Evolutionary conservation across 2,797 vertebrate genomes (phyloP), one percentile per base, ranked within the genome.

Genomic region (Gorsachius magnificus): DNA sequence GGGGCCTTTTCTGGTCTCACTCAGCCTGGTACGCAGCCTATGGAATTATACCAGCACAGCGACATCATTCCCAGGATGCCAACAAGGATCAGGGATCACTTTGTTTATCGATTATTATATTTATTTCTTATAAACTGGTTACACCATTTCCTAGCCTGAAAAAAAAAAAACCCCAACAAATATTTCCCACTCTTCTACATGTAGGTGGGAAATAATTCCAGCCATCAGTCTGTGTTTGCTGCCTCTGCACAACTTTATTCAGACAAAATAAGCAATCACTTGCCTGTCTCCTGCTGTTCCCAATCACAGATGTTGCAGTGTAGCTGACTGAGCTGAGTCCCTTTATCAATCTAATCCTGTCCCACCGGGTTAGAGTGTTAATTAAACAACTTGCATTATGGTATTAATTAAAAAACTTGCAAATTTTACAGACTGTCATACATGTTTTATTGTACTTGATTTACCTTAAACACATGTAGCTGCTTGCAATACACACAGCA

Each of bases 301-400:
- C 58, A 64, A 4, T 53, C 93, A 87, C 87, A 95, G 93, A 78
- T 96, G 94, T 65, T 86, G 70, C 75, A 56, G 50, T 6, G 22
- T 63, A 71, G 82, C 35, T 64, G 89, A 75, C 56, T 82, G 61
- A 28, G 89, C 15, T 31, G 48, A 84, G 80, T 71, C 86, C 68
- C 84, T 94, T 82, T 76, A 58, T 95, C 94, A 87, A 74, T 84
- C 91, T 82, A 91, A 69, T 33, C 51, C 50, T 33, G 58, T 82
- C 85, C 85, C 96, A 31, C n/a, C 48, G 85, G 96, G 92, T 85
- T 81, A 83, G 81, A 77, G 45, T 45, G 60, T 79, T 96, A 96
- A 97, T 97, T 97, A 97, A 87, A 94, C 58, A 83, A 90, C 84
- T 90, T 72, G 76, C 70, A 93, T 77, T 87, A 63, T 77, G 63